Base-by-base conservation (phyloP, 2,113 vertebrate genomes). In the Xiphophorus maculatus region DNA sequence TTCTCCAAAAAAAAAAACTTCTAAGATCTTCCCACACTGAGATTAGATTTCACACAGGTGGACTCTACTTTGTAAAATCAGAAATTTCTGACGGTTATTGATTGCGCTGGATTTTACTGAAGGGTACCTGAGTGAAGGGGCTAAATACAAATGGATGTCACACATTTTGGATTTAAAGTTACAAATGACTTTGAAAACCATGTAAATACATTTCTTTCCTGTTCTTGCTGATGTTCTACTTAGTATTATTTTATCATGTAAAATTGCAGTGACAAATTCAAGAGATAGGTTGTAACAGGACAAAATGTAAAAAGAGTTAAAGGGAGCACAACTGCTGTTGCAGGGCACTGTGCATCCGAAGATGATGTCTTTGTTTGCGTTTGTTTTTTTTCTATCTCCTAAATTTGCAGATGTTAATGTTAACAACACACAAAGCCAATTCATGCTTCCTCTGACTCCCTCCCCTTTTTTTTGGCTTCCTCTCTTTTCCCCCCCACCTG, bases 401-500 rank as follows among this genome's bases (percentile, higher is more conserved):
- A 27, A 15, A 7, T 66, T 66, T n/a, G n/a, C 33, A 40, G 35
- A 66, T 66, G n/a, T 66, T 12, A 11, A 9, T n/a, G n/a, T 66
- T 35, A 3, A 65, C 22, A 3, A 10, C 19, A 35, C 32, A 27
- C 9, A 40, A 29, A 13, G 2, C 19, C 35, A 22, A 5, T 8
- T 40, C 22, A 4, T 1, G 40, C 28, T 8, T 9, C 30, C 30
- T 30, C 25, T 0, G 15, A 17, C 69, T 71, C 42, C 3, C 11
- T 29, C 9, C n/a, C 25, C 15, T 32, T 1, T 58, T 37, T 37
- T 37, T 9, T 44, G 54, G 13, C 22, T 29, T 28, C 44, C 35
- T 27, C 29, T 5, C 27, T 40, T 66, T 51, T 10, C 4, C 63
- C 73, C 82, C 44, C 74, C 82, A 84, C 84, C 87, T 89, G 87